Evolutionary conservation across 1,140 invertebrate genomes (phyloP).

Genomic region (Olivierus martensii): DNA sequence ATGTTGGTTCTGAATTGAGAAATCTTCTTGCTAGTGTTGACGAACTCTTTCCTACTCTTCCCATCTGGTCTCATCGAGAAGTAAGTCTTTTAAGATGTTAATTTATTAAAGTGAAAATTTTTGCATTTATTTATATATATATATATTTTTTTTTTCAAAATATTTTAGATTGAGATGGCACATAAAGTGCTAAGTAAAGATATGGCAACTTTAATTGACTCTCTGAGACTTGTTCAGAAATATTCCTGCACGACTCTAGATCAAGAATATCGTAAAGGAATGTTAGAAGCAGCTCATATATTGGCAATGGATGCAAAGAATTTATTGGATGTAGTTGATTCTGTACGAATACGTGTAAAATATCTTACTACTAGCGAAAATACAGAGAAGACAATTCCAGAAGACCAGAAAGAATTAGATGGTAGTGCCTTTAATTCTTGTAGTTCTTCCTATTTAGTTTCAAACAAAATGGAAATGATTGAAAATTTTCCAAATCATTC

Average conservation of each 20-base stretch:
- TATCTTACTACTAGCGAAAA: neutral
- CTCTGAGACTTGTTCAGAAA: conserved; percentile 84
- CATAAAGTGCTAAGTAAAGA: conserved; percentile 93
- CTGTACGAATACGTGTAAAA: conserved; percentile 50
- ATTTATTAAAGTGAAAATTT: neutral
- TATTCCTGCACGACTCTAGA: conserved; percentile 82
- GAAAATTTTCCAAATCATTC: no score
- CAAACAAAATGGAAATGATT: no score
- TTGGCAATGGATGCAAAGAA: conserved; percentile 95
- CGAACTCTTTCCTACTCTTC: conserved; percentile 57
- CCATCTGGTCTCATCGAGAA: conserved; percentile 38
- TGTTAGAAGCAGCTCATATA: conserved; percentile 86
- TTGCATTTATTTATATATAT: neutral
- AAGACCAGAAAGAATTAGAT: no score
- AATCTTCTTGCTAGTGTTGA: conserved; percentile 71
- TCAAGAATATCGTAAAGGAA: conserved; percentile 82
- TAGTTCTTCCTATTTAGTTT: no score
- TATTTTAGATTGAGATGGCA: conserved; percentile 75
- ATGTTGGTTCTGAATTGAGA: conserved; percentile 65
- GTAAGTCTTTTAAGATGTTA: neutral
- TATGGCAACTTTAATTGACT: conserved; percentile 84
- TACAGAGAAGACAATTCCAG: no score
- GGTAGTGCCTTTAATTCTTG: no score
- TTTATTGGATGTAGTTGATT: conserved; percentile 83
- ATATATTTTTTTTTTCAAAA: neutral